Conservation (phyloP, 2,888 invertebrate species). For the Eilema sororculum region DNA sequence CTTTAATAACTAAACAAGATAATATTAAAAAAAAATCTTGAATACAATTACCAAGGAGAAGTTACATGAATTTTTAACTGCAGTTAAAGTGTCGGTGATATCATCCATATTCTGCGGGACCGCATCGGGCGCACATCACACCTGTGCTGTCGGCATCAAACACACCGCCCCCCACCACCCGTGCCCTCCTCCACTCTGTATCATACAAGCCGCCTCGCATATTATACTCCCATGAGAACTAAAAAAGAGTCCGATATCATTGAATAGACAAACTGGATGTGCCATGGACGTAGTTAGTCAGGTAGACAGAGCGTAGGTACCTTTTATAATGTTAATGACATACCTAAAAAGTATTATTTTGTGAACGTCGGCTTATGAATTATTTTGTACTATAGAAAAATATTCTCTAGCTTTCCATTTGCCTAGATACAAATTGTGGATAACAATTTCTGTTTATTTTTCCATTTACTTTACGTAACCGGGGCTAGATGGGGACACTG, state of each 20-base stretch:
- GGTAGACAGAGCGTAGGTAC: conserved; percentile 10
- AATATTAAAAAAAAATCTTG: neutral
- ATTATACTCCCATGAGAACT: conserved; percentile 80
- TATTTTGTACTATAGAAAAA: neutral
- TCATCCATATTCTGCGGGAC: conserved; percentile 48
- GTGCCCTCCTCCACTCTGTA: conserved; percentile 52
- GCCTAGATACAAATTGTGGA: too few species aligned
- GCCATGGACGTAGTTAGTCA: conserved; percentile 33
- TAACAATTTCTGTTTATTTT: too few species aligned
- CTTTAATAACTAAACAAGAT: neutral
- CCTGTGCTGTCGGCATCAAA: conserved; percentile 80
- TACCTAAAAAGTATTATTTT: too few species aligned
- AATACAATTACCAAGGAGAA: neutral
- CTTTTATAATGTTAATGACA: neutral
- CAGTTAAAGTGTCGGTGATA: conserved; percentile 35
- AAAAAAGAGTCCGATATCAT: conserved; percentile 57
- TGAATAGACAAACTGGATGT: conserved; percentile 59
- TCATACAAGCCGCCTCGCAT: conserved; percentile 78
- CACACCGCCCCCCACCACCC: conserved; percentile 62
- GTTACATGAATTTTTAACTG: conserved; percentile 27
- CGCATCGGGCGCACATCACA: conserved; percentile 71
- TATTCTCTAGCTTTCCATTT: too few species aligned
- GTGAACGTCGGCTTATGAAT: too few species aligned
- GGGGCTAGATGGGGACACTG: too few species aligned
- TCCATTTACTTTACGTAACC: too few species aligned